These are phyloP conservation scores for Morus bassanus DNA, from an alignment of 2,797 vertebrate genomes.

Conservation along the genomic window DNA sequence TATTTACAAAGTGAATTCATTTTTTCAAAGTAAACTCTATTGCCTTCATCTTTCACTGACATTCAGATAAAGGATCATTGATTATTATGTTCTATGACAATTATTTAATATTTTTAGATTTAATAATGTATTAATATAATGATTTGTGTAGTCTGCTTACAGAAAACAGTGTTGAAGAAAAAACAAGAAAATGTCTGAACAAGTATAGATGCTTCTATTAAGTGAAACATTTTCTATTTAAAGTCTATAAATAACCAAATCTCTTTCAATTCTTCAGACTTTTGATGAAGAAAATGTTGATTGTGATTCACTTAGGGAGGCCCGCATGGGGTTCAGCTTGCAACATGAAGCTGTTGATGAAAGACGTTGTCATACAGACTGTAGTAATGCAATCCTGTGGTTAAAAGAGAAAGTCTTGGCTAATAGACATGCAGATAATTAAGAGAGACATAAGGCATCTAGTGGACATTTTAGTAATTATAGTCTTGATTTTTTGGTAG, in stretches of 20 bases:
- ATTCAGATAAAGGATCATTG: not conserved
- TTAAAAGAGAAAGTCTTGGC: conserved; percentile 67
- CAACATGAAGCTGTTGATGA: conserved; percentile 51
- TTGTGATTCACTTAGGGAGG: conserved; percentile 17
- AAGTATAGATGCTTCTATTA: not conserved
- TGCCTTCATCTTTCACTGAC: not conserved
- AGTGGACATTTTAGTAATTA: conserved; percentile 23
- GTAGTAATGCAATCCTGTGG: conserved; percentile 55
- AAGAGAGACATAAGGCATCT: conserved; percentile 26
- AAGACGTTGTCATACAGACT: conserved; percentile 42
- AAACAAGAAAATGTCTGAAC: not conserved
- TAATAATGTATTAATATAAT: not conserved
- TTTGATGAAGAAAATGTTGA: not conserved
- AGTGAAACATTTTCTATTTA: not conserved
- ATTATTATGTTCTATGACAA: not conserved
- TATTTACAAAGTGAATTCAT: not conserved
- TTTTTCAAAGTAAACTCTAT: not conserved
- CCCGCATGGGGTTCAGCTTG: conserved; percentile 33
- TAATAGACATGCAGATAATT: conserved; percentile 31
- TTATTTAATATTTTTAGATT: not conserved
- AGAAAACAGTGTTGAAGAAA: not conserved
- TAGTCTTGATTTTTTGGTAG: not conserved
- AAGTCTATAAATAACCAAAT: not conserved
- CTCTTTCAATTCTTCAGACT: not conserved
- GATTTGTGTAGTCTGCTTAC: not conserved